Evolutionary conservation across 2,888 invertebrate species (phyloP).

Genomic region (Hofmannophila pseudospretella): DNA sequence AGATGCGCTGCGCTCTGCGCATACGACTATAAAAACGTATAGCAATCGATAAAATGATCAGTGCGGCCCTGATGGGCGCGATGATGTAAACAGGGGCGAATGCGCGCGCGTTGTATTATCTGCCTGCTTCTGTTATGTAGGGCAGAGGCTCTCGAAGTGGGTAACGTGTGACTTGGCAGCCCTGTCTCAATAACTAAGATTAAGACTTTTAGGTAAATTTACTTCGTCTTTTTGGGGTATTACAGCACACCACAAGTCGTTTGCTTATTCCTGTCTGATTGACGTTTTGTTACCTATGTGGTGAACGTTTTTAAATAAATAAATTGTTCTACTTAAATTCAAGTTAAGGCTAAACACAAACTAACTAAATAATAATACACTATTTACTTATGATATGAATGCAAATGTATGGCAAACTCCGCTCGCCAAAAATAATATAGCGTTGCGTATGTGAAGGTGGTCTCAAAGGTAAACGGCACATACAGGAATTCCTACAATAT

Average conservation of each 20-base stretch:
- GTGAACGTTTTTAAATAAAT: too few species aligned
- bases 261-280: too few species aligned
- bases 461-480: neutral
- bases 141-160: neutral
- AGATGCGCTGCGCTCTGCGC: constrained; percentile 46
- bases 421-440: neutral
- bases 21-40: constrained; percentile 45
- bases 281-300: too few species aligned
- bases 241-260: too few species aligned
- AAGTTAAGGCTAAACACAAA: too few species aligned
- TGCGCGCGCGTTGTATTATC: constrained; percentile 9
- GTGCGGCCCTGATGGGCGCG: constrained; percentile 30
- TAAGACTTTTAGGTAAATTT: too few species aligned
- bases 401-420: too few species aligned
- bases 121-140: neutral
- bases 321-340: too few species aligned
- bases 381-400: too few species aligned
- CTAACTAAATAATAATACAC: too few species aligned
- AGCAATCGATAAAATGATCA: constrained; percentile 52
- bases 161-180: neutral
- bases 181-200: too few species aligned
- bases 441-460: neutral
- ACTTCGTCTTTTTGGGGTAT: too few species aligned
- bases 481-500: neutral
- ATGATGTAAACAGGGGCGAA: constrained; percentile 47